Conservation (phyloP, 2,797 vertebrate genomes). For the Pseudomugil tenellus region DNA sequence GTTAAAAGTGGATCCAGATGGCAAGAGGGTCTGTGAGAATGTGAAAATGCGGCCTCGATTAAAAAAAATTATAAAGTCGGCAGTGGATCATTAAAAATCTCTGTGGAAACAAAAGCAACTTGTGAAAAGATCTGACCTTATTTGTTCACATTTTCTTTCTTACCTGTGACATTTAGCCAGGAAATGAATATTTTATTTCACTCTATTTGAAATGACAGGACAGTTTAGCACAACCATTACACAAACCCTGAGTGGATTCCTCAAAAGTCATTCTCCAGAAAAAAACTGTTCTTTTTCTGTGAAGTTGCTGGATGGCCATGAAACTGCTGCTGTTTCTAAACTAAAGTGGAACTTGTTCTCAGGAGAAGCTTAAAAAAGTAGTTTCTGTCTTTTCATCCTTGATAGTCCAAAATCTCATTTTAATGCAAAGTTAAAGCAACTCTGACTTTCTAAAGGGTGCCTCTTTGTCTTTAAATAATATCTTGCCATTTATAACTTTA, state of each 20-base stretch:
- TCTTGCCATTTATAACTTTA: slow-evolving; percentile 1
- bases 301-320: slow-evolving; percentile 7
- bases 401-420: slow-evolving; percentile 1
- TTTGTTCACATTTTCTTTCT: background rate
- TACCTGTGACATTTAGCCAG: background rate
- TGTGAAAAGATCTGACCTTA: background rate
- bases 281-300: background rate
- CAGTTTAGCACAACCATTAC: background rate
- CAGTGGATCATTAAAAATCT: background rate
- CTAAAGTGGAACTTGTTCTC: slow-evolving; percentile 3
- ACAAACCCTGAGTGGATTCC: slow-evolving; percentile 10
- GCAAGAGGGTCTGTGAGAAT: background rate
- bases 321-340: slow-evolving; percentile 1
- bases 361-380: slow-evolving; percentile 3
- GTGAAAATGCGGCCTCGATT: background rate
- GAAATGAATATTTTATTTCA: slow-evolving; percentile 6
- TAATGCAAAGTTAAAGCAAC: background rate
- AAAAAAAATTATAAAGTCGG: background rate
- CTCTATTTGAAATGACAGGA: background rate
- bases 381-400: slow-evolving; percentile 1
- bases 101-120: background rate
- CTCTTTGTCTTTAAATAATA: background rate
- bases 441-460: background rate
- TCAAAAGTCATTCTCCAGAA: background rate
- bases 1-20: background rate